Conservation (phyloP, 2,888 invertebrate genomes). For the Agapostemon virescens region DNA sequence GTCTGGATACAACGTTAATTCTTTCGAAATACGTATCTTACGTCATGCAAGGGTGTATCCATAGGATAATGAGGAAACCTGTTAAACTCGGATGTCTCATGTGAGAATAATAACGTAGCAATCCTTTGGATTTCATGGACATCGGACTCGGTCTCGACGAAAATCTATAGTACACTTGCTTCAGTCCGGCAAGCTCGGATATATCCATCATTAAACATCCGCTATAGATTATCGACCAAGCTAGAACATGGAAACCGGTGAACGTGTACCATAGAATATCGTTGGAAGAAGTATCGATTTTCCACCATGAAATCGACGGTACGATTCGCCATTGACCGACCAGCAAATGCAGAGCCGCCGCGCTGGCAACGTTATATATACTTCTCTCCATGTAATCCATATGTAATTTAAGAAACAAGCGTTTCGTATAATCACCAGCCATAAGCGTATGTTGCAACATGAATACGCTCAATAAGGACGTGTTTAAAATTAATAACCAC, state of each 20-base stretch:
- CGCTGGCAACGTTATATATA: constrained; percentile 72
- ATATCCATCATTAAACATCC: constrained; percentile 85
- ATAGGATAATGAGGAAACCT: constrained; percentile 83
- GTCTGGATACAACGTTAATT: neutral
- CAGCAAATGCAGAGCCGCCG: constrained; percentile 81
- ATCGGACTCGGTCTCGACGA: constrained; percentile 82
- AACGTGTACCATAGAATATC: constrained; percentile 81
- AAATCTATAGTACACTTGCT: constrained; percentile 84
- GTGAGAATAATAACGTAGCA: constrained; percentile 82
- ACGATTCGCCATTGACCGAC: constrained; percentile 82
- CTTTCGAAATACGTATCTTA: constrained; percentile 64
- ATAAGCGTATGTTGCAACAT: constrained; percentile 84
- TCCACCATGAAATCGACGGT: constrained; percentile 82
- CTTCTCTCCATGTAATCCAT: constrained; percentile 78
- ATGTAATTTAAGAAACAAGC: constrained; percentile 78
- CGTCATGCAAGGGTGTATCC: constrained; percentile 84
- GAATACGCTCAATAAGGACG: constrained; percentile 81
- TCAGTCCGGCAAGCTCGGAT: constrained; percentile 83
- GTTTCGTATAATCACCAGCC: constrained; percentile 81
- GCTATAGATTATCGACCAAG: constrained; percentile 84
- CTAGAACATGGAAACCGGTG: constrained; percentile 80
- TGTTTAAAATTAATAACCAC: constrained; percentile 80
- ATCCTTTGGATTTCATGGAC: constrained; percentile 82
- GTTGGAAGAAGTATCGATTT: constrained; percentile 81
- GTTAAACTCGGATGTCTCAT: constrained; percentile 85